Percentiles rank a stretch among this genome's conserved stretches.
phyloP scores from a whole-genome alignment of 2,797 vertebrate genomes.

The Tenualosa thibaudeaui region DNA sequence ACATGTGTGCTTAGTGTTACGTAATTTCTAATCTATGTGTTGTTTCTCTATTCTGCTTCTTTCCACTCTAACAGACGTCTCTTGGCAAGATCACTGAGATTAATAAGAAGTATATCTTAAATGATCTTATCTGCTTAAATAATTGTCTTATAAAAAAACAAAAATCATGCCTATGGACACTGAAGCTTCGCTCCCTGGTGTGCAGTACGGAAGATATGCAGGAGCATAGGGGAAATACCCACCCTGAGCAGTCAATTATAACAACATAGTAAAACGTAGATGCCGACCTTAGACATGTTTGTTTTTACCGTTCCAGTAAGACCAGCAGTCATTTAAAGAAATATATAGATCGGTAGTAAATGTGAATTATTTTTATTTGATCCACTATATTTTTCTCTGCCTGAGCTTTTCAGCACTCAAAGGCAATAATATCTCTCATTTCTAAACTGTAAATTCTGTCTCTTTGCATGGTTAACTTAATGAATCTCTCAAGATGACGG shows the following conservation, averaged over 20 bases:
- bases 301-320: slow-evolving; percentile 13
- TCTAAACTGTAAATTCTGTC: slow-evolving; percentile 29
- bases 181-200: not conserved
- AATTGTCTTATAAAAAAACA: no score
- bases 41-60: no score
- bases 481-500: slow-evolving; percentile 27
- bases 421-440: slow-evolving; percentile 16
- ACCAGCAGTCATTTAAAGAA: not conserved
- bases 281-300: not conserved
- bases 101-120: no score
- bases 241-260: slow-evolving; percentile 1
- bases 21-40: no score
- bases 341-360: slow-evolving; percentile 17
- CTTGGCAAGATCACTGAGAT: no score
- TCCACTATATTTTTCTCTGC: slow-evolving; percentile 33
- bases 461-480: slow-evolving; percentile 24
- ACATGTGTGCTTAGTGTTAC: no score
- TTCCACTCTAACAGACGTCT: no score
- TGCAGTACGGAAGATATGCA: not conserved
- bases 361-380: slow-evolving; percentile 26
- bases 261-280: slow-evolving; percentile 2
- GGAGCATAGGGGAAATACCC: not conserved
- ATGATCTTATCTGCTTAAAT: no score
- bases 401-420: not conserved
- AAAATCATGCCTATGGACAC: not conserved